Evolutionary conservation across 2,888 invertebrate genomes (phyloP), one percentile per base, ranked within the genome.

Genomic region (Diaprepes abbreviatus): DNA sequence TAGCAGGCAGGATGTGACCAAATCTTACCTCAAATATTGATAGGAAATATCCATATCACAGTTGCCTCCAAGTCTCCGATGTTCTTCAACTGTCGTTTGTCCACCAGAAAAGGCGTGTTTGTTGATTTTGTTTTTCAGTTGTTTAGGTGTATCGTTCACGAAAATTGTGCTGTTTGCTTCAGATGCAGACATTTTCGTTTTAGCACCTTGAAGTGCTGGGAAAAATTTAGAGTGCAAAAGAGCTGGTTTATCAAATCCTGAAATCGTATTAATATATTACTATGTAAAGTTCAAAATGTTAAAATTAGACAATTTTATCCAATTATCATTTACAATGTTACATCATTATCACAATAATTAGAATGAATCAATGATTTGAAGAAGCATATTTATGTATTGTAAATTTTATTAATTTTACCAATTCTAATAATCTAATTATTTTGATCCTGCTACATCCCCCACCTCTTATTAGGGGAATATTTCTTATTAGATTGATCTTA

Each of bases 101-200:
- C 99, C 99, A 2, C 99, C 99, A 36, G 98, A 98, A 85, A 98
- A 99, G 3, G 99, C 99, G 84, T 98, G 95, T 85, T 97, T 98
- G 79, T 94, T 94, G 62, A 95, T 92, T 90, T 99, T 99, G 80
- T 92, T 97, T 83, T 97, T 98, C 71, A 99, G 93, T 84, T 97
- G 95, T 78, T 97, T 97, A 0, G 96, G 88, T 0, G 96, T 95
- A 79, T 99, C 99, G 2, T 92, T 96, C n/a, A 99, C 86, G 84
- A 93, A 98, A 75, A 99, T 93, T 0, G 98, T 95, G 0, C 97
- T 93, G 81, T 94, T 97, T 3, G 90, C 88, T 78, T 98, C 97
- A 77, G 97, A 97, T 10, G 98, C 95, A 7, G 97, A 97, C 99
- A 99, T 99, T 86, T 99, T 99, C 17, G 96, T 95, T 81, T 95